These are phyloP conservation scores for Aphyosemion australe DNA, from an alignment of 2,113 vertebrate genomes.

Conservation along the genomic window DNA sequence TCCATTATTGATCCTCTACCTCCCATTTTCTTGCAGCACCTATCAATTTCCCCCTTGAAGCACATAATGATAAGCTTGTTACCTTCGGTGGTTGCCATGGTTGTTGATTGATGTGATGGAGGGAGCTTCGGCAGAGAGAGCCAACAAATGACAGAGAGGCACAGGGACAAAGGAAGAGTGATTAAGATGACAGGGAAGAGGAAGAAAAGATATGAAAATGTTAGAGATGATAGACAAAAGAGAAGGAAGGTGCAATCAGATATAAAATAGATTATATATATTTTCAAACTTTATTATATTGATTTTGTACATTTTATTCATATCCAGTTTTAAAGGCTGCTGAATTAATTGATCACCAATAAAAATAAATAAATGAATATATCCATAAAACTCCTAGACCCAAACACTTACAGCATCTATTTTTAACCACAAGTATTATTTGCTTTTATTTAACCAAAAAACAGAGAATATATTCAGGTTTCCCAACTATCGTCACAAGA, in stretches of 20 bases:
- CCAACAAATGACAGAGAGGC: constrained; percentile 31
- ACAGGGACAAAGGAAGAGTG: constrained; percentile 14
- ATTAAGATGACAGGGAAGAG: constrained; percentile 31
- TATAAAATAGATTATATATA: background rate
- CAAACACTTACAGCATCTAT: too few relatives aligned
- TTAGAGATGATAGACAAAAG: constrained; percentile 12
- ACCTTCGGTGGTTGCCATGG: constrained; percentile 68
- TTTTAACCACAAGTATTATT: too few relatives aligned
- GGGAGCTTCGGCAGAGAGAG: constrained; percentile 31
- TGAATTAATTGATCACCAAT: background rate
- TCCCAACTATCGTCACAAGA: too few relatives aligned
- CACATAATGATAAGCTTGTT: constrained; percentile 72
- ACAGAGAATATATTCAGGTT: too few relatives aligned
- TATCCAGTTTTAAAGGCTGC: background rate
- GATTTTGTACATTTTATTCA: background rate
- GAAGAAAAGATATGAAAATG: constrained; percentile 29
- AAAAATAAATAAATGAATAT: too few relatives aligned
- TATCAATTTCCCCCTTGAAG: constrained; percentile 62
- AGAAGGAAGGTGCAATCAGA: background rate
- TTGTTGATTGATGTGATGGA: constrained; percentile 71
- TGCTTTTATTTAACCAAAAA: too few relatives aligned
- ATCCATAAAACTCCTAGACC: too few relatives aligned
- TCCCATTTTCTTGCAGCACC: constrained; percentile 50
- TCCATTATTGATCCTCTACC: constrained; percentile 52
- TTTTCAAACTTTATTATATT: background rate